These are phyloP conservation scores for Aleiodes testaceus DNA, from an alignment of 2,888 invertebrate genomes.

Conservation along the genomic window DNA sequence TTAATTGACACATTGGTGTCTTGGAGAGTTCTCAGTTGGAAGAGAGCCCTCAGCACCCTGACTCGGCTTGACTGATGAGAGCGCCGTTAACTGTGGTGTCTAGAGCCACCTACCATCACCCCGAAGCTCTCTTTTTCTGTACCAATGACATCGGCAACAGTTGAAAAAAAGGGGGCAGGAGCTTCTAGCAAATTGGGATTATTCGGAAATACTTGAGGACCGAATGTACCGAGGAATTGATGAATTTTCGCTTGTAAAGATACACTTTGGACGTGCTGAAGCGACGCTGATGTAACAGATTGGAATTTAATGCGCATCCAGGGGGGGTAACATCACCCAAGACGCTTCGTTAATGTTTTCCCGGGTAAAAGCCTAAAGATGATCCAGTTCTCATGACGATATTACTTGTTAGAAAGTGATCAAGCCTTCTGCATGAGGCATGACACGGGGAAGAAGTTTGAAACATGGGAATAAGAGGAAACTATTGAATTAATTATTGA, in stretches of 20 bases:
- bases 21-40: slow-evolving; percentile 51
- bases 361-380: slow-evolving; percentile 31
- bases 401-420: slow-evolving; percentile 51
- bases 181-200: slow-evolving; percentile 2
- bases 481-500: slow-evolving; percentile 21
- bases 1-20: slow-evolving; percentile 73
- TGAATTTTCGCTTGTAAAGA: slow-evolving; percentile 28
- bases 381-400: slow-evolving; percentile 46
- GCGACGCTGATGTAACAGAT: slow-evolving; percentile 69
- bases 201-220: slow-evolving; percentile 13
- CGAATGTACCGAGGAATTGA: slow-evolving; percentile 16
- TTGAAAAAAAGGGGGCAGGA: slow-evolving; percentile 37
- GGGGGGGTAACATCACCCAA: slow-evolving; percentile 18
- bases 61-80: slow-evolving; percentile 70
- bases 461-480: slow-evolving; percentile 13
- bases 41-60: slow-evolving; percentile 48
- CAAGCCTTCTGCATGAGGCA: slow-evolving; percentile 41
- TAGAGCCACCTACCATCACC: slow-evolving; percentile 61
- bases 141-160: slow-evolving; percentile 46
- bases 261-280: slow-evolving; percentile 38
- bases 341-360: slow-evolving; percentile 17
- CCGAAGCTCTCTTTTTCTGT: slow-evolving; percentile 47
- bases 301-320: slow-evolving; percentile 69
- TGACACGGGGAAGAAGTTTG: slow-evolving; percentile 39
- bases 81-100: slow-evolving; percentile 64